A percentile compares a stretch with the other conserved stretches of the same genome.
Conservation (phyloP, 1,140 invertebrate species). For the Muscidifurax raptorellus region DNA sequence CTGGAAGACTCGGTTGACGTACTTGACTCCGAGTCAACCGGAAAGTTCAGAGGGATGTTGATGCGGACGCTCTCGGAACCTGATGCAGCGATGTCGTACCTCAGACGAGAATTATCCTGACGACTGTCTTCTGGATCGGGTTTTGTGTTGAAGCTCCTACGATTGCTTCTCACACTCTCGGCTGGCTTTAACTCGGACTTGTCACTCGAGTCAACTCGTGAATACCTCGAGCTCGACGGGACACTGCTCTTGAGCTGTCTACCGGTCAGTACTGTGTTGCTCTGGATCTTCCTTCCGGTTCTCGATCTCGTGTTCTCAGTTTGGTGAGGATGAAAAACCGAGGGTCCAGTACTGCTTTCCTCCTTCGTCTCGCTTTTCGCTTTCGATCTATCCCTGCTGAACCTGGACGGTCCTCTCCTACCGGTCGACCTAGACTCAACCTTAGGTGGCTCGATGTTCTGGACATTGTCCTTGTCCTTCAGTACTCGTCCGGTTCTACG, state of each 20-base stretch:
- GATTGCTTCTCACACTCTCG: not conserved
- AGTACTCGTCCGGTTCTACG: not conserved
- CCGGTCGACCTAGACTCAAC: not conserved
- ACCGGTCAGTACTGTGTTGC: not conserved
- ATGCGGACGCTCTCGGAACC: constrained; percentile 36
- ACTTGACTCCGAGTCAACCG: not conserved
- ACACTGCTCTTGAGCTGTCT: constrained; percentile 11
- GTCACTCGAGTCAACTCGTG: not conserved
- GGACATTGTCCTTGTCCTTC: not conserved
- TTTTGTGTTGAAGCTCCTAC: not conserved
- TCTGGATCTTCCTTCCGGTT: constrained; percentile 24
- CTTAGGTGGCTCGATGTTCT: constrained; percentile 9
- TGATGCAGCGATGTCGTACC: constrained; percentile 17
- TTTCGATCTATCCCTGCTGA: not conserved
- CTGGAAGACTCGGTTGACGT: not conserved
- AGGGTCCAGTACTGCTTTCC: not conserved
- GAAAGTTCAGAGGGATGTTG: constrained; percentile 30
- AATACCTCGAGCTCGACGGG: not conserved
- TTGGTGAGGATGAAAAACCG: not conserved
- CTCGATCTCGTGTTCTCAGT: constrained; percentile 12
- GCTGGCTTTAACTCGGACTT: not conserved
- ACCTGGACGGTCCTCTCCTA: not conserved
- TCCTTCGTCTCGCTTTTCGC: not conserved
- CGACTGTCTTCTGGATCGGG: not conserved
- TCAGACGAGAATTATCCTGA: not conserved